Base-by-base conservation (phyloP, 2,888 invertebrate species). In the Idaea aversata region DNA sequence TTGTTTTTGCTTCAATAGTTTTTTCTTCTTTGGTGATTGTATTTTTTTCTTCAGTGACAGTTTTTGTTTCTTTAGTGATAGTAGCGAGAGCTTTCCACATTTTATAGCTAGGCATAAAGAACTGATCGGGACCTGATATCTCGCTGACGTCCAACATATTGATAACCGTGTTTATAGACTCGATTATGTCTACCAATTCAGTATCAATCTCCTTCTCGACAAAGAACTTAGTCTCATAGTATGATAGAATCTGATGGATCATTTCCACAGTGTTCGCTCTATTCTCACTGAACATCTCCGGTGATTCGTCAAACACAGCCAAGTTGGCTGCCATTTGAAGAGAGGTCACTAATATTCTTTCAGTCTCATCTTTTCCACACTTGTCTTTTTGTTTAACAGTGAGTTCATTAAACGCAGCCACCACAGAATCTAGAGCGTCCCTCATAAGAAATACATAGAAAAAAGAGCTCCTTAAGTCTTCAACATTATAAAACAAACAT, bases 401-500 rank as follows among this genome's bases (percentile, higher is more conserved):
- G 5, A 88, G 74, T 77, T 91, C 90, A 57, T 75, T 80, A 63
- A 91, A 87, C 15, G 86, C 91, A 64, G 82, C 70, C 0, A 80
- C 77, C 16, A 92, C 71, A 0, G 88, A 83, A 63, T 84, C 83
- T 10, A 91, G 70, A 2, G 88, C 86, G 65, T 91, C 87, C 38
- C 72, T 66, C 59, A 76, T 84, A 5, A 91, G 82, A 77, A 93
- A 93, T 66, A 86, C 83, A 7, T 77, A 80, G 66, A 84, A 88
- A 72, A 89, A 93, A 15, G 82, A 79, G n/a, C 71, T 73, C 72
- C 86, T 75, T 36, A 77, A 77, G 15, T 76, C 80, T 7, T 87
- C 85, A 63, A 77, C 81, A 63, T 91, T 89, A 65, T 89, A 88
- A 68, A 87, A 86, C 62, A 93, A 90, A 75, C 93, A 92, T 7